These are phyloP conservation scores for Aphidius gifuensis DNA, from an alignment of 1,140 invertebrate species.

Conservation along the genomic window DNA sequence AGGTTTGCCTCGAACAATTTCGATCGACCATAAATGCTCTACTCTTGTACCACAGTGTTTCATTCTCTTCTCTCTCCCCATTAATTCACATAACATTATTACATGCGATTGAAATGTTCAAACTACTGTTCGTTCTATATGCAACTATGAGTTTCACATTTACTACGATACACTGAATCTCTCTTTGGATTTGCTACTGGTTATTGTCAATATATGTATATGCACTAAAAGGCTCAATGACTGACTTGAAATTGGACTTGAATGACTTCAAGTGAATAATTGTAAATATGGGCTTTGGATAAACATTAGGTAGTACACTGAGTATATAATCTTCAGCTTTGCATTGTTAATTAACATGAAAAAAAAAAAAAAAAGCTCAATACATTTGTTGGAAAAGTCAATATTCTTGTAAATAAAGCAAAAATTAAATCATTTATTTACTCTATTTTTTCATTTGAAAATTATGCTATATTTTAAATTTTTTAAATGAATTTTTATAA, in stretches of 20 bases:
- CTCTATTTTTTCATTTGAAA: no score
- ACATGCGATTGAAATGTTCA: conserved; percentile 28
- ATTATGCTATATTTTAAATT: no score
- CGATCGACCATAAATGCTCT: conserved; percentile 28
- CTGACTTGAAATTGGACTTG: background rate
- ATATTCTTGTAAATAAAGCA: no score
- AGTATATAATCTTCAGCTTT: no score
- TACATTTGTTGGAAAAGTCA: no score
- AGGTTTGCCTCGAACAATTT: conserved; percentile 19
- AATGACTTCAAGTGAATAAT: no score
- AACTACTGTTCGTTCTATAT: conserved; percentile 20
- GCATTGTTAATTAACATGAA: no score
- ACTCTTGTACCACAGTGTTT: conserved; percentile 16
- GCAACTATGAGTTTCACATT: conserved; percentile 2
- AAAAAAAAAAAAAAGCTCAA: no score
- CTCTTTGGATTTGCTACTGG: background rate
- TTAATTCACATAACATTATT: conserved; percentile 28
- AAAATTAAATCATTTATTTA: no score
- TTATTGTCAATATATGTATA: conserved; percentile 1
- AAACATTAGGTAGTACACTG: no score
- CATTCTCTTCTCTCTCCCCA: background rate
- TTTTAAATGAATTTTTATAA: no score
- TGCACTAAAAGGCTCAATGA: background rate
- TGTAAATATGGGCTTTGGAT: no score
- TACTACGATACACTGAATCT: background rate